Evolutionary conservation across 2,888 invertebrate genomes (phyloP).

Genomic region (Eurois occulta): DNA sequence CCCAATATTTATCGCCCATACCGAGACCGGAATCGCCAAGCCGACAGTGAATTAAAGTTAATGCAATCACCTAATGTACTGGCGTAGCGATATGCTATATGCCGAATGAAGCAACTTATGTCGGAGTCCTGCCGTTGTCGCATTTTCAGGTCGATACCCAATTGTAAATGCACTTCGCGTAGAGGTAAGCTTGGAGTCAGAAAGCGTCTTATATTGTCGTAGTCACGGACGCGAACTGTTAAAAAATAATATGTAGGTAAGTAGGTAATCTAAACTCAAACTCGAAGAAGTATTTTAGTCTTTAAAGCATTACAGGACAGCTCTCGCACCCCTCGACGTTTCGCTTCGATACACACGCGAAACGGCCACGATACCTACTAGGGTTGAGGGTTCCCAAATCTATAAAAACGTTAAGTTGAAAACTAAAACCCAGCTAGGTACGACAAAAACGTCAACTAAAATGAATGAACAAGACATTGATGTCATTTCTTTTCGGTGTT

Average conservation of each 20-base stretch:
- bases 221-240: conserved; percentile 82
- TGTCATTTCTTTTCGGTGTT: too few species aligned
- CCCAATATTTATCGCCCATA: background rate
- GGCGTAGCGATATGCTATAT: conserved; percentile 78
- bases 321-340: background rate
- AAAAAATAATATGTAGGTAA: conserved; percentile 7
- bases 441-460: too few species aligned
- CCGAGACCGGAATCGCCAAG: background rate
- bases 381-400: too few species aligned
- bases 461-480: too few species aligned
- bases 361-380: too few species aligned
- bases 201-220: conserved; percentile 82
- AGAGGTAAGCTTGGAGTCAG: conserved; percentile 83
- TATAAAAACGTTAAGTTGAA: too few species aligned
- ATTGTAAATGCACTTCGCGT: conserved; percentile 79
- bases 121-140: conserved; percentile 83
- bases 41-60: background rate
- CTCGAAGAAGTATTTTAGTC: background rate
- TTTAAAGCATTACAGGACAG: too few species aligned
- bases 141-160: conserved; percentile 79
- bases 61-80: conserved; percentile 75
- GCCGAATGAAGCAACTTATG: conserved; percentile 82
- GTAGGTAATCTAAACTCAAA: background rate
- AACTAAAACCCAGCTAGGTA: too few species aligned
- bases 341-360: background rate